Conservation (phyloP, 2,797 vertebrate species). For the Sebastes iracundus region DNA sequence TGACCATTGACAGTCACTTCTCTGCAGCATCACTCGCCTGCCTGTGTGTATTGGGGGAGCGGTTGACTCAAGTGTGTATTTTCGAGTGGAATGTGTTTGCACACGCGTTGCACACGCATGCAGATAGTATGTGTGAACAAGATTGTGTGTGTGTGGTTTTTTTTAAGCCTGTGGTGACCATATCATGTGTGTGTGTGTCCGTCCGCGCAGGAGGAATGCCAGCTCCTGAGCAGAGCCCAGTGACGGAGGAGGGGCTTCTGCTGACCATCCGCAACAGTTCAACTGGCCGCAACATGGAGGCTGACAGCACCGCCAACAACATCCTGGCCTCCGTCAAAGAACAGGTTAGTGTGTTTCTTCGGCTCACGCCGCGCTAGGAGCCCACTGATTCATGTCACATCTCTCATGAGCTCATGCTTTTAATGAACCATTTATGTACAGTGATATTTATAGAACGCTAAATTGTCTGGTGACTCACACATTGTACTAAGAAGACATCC, state of each 20-base stretch:
- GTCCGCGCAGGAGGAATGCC: conserved; percentile 90
- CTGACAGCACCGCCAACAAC: conserved; percentile 92
- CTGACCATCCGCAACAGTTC: conserved; percentile 85
- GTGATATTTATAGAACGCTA: conserved; percentile 1
- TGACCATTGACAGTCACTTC: conserved; percentile 53
- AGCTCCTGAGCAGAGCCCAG: conserved; percentile 90
- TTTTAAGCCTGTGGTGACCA: conserved; percentile 38
- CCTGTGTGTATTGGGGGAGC: conserved; percentile 10
- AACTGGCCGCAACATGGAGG: conserved; percentile 88
- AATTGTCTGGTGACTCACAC: conserved; percentile 1
- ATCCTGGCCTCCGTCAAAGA: conserved; percentile 99
- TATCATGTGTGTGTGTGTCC: conserved; percentile 32
- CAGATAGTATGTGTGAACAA: conserved; percentile 27
- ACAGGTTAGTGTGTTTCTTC: conserved; percentile 82
- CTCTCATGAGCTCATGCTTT: background rate
- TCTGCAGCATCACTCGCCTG: conserved; percentile 28
- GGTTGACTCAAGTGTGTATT: conserved; percentile 37
- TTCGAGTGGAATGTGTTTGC: conserved; percentile 23
- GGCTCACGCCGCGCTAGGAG: background rate
- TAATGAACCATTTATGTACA: background rate
- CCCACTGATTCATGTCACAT: background rate
- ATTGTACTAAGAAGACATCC: background rate
- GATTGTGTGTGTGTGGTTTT: background rate
- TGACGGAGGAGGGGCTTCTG: conserved; percentile 90
- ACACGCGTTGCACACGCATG: background rate